phyloP scores from a whole-genome alignment of 1,140 invertebrate genomes.

The Ceratina japonica region DNA sequence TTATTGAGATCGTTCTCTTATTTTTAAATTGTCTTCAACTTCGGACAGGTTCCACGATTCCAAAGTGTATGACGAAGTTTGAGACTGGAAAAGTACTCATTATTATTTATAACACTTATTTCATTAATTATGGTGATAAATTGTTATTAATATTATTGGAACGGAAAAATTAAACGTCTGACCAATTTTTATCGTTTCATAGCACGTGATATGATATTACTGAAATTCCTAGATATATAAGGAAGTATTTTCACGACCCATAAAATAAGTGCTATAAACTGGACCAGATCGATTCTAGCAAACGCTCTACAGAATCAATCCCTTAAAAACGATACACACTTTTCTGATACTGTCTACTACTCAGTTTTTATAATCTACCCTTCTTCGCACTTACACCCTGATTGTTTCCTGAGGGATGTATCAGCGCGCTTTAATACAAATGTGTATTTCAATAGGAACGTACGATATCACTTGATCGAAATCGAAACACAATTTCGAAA shows the following conservation, averaged over 20 bases:
- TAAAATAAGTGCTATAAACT: background rate
- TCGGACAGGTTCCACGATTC: too few species aligned
- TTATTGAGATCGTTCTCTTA: too few species aligned
- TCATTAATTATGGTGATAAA: too few species aligned
- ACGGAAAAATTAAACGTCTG: too few species aligned
- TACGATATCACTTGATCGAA: background rate
- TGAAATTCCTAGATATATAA: background rate
- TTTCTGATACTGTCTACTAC: background rate
- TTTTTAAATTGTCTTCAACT: too few species aligned
- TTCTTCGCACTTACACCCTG: too few species aligned
- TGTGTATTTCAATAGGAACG: background rate
- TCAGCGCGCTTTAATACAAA: background rate
- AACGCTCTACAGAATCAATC: background rate
- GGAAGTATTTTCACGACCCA: background rate
- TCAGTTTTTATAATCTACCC: background rate
- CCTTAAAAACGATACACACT: background rate
- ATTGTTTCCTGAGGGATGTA: background rate
- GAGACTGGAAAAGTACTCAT: too few species aligned
- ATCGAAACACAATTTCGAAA: slow-evolving; percentile 8
- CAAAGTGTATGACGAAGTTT: too few species aligned
- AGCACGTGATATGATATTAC: background rate
- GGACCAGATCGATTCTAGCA: background rate
- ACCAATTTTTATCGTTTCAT: background rate
- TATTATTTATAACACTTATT: too few species aligned
- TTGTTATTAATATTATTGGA: too few species aligned